Conservation (phyloP, 2,888 invertebrate genomes). For the Acleris cristana region DNA sequence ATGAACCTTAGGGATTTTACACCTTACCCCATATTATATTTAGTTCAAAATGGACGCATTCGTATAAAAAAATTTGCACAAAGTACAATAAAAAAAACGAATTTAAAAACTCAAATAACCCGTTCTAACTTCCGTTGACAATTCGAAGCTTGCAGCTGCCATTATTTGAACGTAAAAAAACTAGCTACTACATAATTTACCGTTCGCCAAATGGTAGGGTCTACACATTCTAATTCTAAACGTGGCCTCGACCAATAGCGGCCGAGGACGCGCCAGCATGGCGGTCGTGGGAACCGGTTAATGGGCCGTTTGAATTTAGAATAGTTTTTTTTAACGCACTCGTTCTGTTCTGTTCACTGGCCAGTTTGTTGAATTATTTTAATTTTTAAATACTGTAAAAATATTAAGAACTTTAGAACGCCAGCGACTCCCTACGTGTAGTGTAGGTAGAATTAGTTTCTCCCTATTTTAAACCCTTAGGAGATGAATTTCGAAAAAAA, state of each 20-base stretch:
- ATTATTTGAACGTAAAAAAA: slow-evolving; percentile 74
- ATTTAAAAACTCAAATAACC: slow-evolving; percentile 1
- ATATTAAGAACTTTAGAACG: slow-evolving; percentile 43
- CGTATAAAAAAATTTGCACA: no score
- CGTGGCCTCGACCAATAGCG: slow-evolving; percentile 80
- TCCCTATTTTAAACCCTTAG: no score
- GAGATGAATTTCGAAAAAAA: no score
- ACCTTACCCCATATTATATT: neutral
- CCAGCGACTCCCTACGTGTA: no score
- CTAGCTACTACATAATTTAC: slow-evolving; percentile 76
- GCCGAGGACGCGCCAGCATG: slow-evolving; percentile 81
- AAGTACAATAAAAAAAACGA: neutral
- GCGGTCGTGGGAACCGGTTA: slow-evolving; percentile 83
- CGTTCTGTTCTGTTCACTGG: slow-evolving; percentile 62
- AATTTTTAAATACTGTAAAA: slow-evolving; percentile 39
- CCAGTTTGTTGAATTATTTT: slow-evolving; percentile 67
- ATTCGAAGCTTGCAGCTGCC: slow-evolving; percentile 65
- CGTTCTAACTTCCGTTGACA: slow-evolving; percentile 52
- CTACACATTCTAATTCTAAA: slow-evolving; percentile 83
- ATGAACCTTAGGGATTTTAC: no score
- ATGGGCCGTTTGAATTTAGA: slow-evolving; percentile 83
- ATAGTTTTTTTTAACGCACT: slow-evolving; percentile 78
- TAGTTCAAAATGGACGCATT: neutral
- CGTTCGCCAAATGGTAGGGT: slow-evolving; percentile 83
- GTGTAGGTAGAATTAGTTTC: no score